Base-by-base conservation (phyloP, 1,140 invertebrate species). In the Aphelenchoides besseyi region DNA sequence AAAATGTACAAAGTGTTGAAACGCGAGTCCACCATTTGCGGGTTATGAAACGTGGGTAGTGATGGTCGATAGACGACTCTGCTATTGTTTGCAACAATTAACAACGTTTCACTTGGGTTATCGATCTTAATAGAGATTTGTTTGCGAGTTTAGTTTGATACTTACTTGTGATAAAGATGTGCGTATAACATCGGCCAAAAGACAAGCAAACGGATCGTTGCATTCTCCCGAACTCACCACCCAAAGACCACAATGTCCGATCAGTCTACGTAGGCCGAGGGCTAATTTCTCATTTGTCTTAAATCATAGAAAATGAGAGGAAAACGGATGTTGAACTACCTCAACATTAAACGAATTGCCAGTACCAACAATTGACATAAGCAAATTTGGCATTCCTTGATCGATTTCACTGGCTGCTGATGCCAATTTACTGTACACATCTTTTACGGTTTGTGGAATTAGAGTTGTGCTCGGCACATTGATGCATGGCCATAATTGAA, bases 301-400 rank as follows among this genome's bases (percentile, higher is more conserved):
- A 35, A 66, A 16, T 16, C 1, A 23, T 35, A 9, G 3, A 5
- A 59, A 64, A 64, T 64, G 28, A 52, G 23, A n/a, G 5, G 5
- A 53, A 64, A 64, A 59, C 5, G 33, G 5, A 53, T 59, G 23
- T 5, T 53, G 5, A 64, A 9, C 54, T n/a, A 75, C 75, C 53
- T 75, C 73, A 62, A 74, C 68, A 72, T 70, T 62, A 68, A 82
- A 71, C 59, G 67, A 62, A 71, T 81, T 79, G 48, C 80, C 80
- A 66, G 74, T 82, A n/a, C 74, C 74, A 26, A 82, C 73, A 3
- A 82, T 29, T 18, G 79, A 75, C 26, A 83, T 53, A n/a, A 82
- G 52, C 12, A 82, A 36, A 69, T 83, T 72, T 16, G 81, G 76
- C 23, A 82, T 72, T 29, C 81, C 81, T 70, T 81, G 71, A 67